phyloP scores from a whole-genome alignment of 2,888 invertebrate genomes.

The Amitus sp. region DNA sequence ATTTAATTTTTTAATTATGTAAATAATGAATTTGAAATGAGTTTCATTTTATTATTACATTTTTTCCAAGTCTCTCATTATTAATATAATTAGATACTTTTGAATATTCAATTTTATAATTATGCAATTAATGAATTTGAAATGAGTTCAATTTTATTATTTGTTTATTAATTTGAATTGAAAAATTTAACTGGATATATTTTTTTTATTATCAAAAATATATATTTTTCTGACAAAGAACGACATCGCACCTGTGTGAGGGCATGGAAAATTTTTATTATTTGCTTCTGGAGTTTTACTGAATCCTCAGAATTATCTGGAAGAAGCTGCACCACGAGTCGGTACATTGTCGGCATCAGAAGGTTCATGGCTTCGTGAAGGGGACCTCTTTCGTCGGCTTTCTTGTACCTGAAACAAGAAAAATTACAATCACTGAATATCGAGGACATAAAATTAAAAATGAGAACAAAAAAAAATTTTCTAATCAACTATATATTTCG shows the following conservation, averaged over 20 bases:
- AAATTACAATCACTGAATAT: constrained; percentile 4
- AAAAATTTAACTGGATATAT: too few relatives aligned
- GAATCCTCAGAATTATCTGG: constrained; percentile 88
- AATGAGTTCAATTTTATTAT: too few relatives aligned
- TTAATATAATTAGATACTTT: too few relatives aligned
- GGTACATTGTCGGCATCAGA: constrained; percentile 90
- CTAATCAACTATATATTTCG: too few relatives aligned
- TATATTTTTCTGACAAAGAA: too few relatives aligned
- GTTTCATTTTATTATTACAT: too few relatives aligned
- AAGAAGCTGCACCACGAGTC: constrained; percentile 81
- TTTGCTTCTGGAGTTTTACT: constrained; percentile 92
- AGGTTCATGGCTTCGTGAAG: constrained; percentile 95
- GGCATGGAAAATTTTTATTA: constrained; percentile 92
- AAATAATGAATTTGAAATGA: too few relatives aligned
- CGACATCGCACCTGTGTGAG: constrained; percentile 87
- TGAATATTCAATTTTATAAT: too few relatives aligned
- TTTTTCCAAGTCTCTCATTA: neutral
- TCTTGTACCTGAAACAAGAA: constrained; percentile 81
- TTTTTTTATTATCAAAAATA: too few relatives aligned
- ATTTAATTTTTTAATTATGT: too few relatives aligned
- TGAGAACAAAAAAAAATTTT: neutral
- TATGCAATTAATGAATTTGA: too few relatives aligned
- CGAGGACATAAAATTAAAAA: neutral
- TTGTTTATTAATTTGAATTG: too few relatives aligned
- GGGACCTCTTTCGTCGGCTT: constrained; percentile 87